Base-by-base conservation (phyloP, 2,113 vertebrate species). In the Corythornis madagascariensis region DNA sequence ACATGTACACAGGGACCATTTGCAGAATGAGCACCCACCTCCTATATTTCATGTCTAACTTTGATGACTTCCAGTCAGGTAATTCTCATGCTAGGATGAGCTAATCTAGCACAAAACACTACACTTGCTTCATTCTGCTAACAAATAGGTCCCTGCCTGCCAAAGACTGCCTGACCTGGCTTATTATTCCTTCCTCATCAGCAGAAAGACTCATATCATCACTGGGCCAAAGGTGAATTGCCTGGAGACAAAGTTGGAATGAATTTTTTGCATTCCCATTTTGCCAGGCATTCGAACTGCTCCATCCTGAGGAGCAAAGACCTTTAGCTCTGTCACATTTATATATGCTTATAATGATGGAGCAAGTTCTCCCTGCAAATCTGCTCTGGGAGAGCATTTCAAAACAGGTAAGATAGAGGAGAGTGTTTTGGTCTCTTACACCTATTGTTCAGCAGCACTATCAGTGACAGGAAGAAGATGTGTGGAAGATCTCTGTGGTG, bases 231-330 rank as follows among this genome's bases (percentile, higher is more conserved):
- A 99, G 99, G 98, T 99, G 98, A 99, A 98, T 98, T 98, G 98
- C 98, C 98, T 98, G 97, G 98, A 99, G 98, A 99, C 98, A 98
- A 98, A 98, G 97, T 97, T 97, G 98, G 98, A 99, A 99, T 98
- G 98, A 98, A 98, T 99, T 99, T 99, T 98, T 98, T 99, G 98
- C 97, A 97, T 98, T 98, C 97, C 98, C 97, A 98, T 99, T 98
- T 98, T 95, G 93, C 98, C 97, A 98, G 98, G 97, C 98, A 97
- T 98, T 99, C 98, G 98, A 98, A 98, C 96, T 96, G 97, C 98
- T 99, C 99, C 98, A 98, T 98, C 98, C 98, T 97, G 97, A 97
- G 98, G 97, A 99, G 98, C 86, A 73, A 98, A 98, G 98, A 98
- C 97, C 97, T 99, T 98, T 98, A 98, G 97, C 97, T 98, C 97